phyloP scores from a whole-genome alignment of 2,113 vertebrate species.

The Poeciliopsis occidentalis region DNA sequence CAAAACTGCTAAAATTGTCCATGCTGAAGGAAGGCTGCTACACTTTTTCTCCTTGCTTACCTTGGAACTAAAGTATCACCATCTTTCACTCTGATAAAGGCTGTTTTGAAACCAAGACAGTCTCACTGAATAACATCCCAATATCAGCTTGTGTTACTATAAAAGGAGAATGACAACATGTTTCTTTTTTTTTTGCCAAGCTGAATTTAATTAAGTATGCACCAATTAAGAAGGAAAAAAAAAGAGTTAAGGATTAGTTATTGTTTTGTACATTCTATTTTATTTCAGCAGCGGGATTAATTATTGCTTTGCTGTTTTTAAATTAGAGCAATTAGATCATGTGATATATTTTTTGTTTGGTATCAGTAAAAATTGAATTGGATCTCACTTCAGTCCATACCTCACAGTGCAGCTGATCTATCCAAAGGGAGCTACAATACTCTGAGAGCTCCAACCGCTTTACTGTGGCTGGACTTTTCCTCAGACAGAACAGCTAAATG shows the following conservation, averaged over 20 bases:
- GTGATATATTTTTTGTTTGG: background rate
- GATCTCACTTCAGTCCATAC: background rate
- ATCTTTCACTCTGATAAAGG: background rate
- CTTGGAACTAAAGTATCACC: background rate
- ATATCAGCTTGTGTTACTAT: background rate
- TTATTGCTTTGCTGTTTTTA: background rate
- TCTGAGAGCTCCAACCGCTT: too few relatives aligned
- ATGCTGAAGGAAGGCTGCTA: background rate
- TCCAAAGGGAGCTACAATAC: too few relatives aligned
- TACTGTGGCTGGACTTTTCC: conserved; percentile 18
- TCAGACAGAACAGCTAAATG: conserved; percentile 11
- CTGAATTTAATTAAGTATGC: background rate
- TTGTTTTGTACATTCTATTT: too few relatives aligned
- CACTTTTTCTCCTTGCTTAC: too few relatives aligned
- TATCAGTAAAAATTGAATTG: background rate
- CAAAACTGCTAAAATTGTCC: background rate
- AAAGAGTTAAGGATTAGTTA: too few relatives aligned
- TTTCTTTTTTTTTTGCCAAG: background rate
- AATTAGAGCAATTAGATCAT: background rate
- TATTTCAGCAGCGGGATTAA: background rate
- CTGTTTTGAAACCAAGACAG: background rate
- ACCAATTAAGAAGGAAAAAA: background rate
- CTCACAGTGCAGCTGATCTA: background rate
- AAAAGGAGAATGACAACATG: background rate
- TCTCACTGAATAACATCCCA: background rate